These are phyloP conservation scores for Gallinago stenura DNA, from an alignment of 2,797 vertebrate genomes.

Conservation along the genomic window DNA sequence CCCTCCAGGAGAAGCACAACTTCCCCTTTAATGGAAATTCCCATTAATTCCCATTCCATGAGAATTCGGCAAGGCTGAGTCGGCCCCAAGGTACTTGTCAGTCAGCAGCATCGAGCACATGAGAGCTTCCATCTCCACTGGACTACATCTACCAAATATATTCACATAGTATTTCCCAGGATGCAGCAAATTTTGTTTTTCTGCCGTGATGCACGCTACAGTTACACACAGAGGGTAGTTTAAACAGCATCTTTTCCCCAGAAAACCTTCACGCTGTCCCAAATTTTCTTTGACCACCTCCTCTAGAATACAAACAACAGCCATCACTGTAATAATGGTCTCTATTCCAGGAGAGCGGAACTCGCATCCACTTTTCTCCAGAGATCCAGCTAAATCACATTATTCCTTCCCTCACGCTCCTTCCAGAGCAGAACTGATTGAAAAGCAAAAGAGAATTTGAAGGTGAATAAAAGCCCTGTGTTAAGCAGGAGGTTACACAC, in stretches of 20 bases:
- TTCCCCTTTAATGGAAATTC: background rate
- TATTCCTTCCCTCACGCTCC: background rate
- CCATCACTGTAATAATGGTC: background rate
- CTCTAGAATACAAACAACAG: background rate
- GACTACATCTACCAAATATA: background rate
- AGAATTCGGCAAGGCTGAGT: background rate
- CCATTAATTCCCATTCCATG: background rate
- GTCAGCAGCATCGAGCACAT: background rate
- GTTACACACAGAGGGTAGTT: background rate
- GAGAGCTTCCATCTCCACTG: background rate
- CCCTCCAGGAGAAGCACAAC: background rate
- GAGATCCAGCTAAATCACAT: slow-evolving; percentile 18
- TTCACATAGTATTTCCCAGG: background rate
- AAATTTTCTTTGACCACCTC: background rate
- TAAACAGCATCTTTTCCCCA: background rate
- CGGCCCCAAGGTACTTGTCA: background rate
- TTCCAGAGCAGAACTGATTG: slow-evolving; percentile 2
- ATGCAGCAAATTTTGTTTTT: background rate
- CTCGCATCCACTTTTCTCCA: background rate
- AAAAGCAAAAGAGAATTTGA: slow-evolving; percentile 41
- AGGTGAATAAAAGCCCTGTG: slow-evolving; percentile 48
- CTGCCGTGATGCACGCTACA: background rate
- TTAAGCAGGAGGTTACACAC: slow-evolving; percentile 33
- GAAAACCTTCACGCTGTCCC: background rate
- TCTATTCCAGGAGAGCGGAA: background rate